Evolutionary conservation across 2,113 vertebrate genomes (phyloP), one percentile per base, ranked within the genome.

Genomic region (Trachemys scripta): DNA sequence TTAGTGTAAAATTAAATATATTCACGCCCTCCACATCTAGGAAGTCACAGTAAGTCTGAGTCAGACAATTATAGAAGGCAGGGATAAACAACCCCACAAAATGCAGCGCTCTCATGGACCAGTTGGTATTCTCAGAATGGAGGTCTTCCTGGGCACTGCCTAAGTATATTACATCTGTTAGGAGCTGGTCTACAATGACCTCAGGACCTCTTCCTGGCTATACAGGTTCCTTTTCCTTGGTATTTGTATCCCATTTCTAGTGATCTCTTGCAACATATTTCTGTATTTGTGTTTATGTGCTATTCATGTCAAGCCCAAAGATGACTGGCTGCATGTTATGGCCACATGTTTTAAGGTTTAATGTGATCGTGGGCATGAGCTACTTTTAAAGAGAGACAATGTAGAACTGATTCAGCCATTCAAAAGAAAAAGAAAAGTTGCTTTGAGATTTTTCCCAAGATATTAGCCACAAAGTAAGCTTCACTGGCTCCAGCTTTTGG

Each of bases 251-350:
- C 65, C 42, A 29, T 51, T 90, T 89, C 76, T 24, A 88, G 0
- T 14, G 0, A 0, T 35, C 57, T 47, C 31, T 90, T 90, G 5
- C 47, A 84, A 90, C 1, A 0, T 2, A 8, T 29, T 24, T 93
- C 57, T 22, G 59, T 27, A 81, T 42, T 16, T 1, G 4, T 22
- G 38, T 10, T 0, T 50, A 45, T 2, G 19, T 38, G n/a, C 65
- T 72, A 72, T n/a, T 31, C 31, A 16, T 13, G 25, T 78, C 75
- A n/a, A n/a, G 80, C 29, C 49, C 20, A 81, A 16, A 51, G 80
- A 42, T 49, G 76, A 27, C 27, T 14, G 20, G 47, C 38, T 75
- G 5, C 8, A 12, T 14, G 38, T 45, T 13, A 76, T 14, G 76
- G 24, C 16, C 24, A 45, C 49, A 14, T 49, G 42, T 80, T 80